Evolutionary conservation across 2,888 invertebrate genomes (phyloP).

Genomic region (Mylabris sibirica): DNA sequence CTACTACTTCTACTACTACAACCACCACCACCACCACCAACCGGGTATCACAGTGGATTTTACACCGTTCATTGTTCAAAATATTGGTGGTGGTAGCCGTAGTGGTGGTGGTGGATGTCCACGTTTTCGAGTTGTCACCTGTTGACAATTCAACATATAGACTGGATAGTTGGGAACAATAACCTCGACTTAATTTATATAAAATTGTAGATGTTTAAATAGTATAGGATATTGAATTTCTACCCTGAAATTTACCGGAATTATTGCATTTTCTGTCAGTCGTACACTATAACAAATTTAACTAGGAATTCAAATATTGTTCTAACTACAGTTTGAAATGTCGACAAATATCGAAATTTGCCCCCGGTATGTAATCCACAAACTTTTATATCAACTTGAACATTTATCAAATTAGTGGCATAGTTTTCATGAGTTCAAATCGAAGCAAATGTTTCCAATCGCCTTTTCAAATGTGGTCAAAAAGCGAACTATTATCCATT

Average conservation of each 20-base stretch:
- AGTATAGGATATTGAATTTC: too few species aligned
- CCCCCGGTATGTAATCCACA: neutral
- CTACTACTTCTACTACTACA: conserved; percentile 11
- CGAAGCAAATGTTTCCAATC: neutral
- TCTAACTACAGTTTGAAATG: neutral
- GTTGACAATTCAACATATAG: conserved; percentile 47
- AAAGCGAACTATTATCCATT: too few species aligned
- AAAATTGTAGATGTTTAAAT: too few species aligned
- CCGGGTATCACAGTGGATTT: conserved; percentile 21
- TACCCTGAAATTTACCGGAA: too few species aligned
- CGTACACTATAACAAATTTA: neutral
- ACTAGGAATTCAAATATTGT: neutral
- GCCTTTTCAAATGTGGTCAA: too few species aligned
- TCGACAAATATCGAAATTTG: neutral
- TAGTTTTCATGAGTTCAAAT: conserved; percentile 12
- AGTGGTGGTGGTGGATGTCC: conserved; percentile 26
- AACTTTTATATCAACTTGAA: conserved; percentile 1
- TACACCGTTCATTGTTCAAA: conserved; percentile 34
- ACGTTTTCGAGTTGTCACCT: conserved; percentile 45
- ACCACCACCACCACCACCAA: conserved; percentile 16
- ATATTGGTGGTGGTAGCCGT: neutral
- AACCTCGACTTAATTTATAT: neutral
- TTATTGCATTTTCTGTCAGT: neutral
- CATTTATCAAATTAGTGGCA: conserved; percentile 12
- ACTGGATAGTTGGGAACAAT: conserved; percentile 10